Evolutionary conservation across 2,113 vertebrate genomes (phyloP).

Genomic region (Phyllostomus discolor): DNA sequence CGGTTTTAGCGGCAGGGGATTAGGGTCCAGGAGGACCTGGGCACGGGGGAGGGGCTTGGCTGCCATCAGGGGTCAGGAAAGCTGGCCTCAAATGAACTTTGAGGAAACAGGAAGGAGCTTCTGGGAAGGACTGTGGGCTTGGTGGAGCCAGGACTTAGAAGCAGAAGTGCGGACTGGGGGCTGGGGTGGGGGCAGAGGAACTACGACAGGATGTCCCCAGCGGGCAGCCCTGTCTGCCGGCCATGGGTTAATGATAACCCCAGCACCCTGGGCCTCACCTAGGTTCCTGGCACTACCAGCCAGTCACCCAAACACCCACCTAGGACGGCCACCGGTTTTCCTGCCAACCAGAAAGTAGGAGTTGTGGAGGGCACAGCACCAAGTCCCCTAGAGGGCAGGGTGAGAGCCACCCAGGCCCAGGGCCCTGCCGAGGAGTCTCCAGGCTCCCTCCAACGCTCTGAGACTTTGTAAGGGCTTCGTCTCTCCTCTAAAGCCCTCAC

Average conservation of each 20-base stretch:
- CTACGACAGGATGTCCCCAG: background rate
- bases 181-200: background rate
- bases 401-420: background rate
- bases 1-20: background rate
- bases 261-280: constrained; percentile 55
- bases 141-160: background rate
- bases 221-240: background rate
- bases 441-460: background rate
- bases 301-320: constrained; percentile 56
- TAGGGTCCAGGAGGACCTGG: background rate
- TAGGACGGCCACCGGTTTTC: constrained; percentile 53
- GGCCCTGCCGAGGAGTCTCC: background rate
- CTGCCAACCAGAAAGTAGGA: constrained; percentile 58
- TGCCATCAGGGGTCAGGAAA: background rate
- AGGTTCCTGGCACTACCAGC: constrained; percentile 48
- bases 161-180: background rate
- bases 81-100: background rate
- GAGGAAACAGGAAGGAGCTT: constrained; percentile 30
- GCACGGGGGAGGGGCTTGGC: background rate
- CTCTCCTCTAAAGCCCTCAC: background rate
- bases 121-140: background rate
- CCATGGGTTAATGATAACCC: constrained; percentile 47
- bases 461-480: background rate
- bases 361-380: background rate
- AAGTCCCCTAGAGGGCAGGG: constrained; percentile 22